Evolutionary conservation across 2,888 invertebrate species (phyloP), one percentile per base, ranked within the genome.

Genomic region (Phymatocera aterrima): DNA sequence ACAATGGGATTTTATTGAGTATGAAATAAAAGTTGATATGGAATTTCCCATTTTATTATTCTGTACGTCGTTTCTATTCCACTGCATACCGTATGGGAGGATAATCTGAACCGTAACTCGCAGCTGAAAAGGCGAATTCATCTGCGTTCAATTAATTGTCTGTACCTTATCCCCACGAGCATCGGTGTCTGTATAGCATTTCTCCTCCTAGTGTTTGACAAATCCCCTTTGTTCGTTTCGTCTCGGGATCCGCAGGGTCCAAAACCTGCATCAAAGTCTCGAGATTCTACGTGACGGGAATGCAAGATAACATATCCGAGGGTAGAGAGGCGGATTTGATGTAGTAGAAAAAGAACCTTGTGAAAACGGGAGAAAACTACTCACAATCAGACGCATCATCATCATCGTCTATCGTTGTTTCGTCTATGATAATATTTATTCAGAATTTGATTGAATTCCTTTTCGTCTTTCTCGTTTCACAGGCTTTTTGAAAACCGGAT

Each of bases 401-500:
- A n/a, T n/a, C n/a, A n/a, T n/a, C n/a, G n/a, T n/a, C n/a, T n/a
- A n/a, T n/a, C n/a, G n/a, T n/a, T n/a, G n/a, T n/a, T n/a, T n/a
- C n/a, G n/a, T n/a, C n/a, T n/a, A 40, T 40, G 12, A 2, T 40
- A 51, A 51, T 18, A 51, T 4, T 10, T 60, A 10, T 60, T 21
- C 12, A 12, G 24, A 51, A 51, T 1, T n/a, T n/a, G n/a, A n/a
- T n/a, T n/a, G n/a, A n/a, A n/a, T n/a, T n/a, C n/a, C n/a, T n/a
- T n/a, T n/a, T n/a, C n/a, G n/a, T n/a, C n/a, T n/a, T n/a, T 78
- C 51, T 83, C 87, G 89, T 86, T 84, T 89, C 89, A n/a, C 91
- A 96, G 96, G 97, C 88, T 97, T 97, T 92, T 93, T 97, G 89
- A 97, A 97, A 92, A 97, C 97, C 85, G 97, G 97, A 87, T 94